A percentile compares a stretch with the other conserved stretches of the same genome.
These are phyloP conservation scores for Thysanoteuthis rhombus DNA, from an alignment of 2,888 invertebrate genomes.

Conservation along the genomic window DNA sequence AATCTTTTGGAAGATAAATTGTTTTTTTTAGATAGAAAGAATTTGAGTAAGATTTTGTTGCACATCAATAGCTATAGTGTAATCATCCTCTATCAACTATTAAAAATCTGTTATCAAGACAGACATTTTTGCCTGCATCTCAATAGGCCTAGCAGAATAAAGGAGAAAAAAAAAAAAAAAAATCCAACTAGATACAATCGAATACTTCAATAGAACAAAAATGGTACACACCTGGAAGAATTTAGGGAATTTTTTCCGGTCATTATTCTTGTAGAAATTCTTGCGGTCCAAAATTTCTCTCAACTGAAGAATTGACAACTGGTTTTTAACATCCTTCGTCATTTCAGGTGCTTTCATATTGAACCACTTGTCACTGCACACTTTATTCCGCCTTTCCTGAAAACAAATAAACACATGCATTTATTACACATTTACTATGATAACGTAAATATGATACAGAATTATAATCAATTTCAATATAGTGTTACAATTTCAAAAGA, in stretches of 20 bases:
- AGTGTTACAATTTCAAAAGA: too few species aligned
- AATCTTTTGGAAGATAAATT: too few species aligned
- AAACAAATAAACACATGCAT: not conserved
- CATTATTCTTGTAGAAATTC: slow-evolving; percentile 93
- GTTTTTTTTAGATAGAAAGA: not conserved
- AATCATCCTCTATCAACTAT: not conserved
- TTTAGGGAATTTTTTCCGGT: slow-evolving; percentile 86
- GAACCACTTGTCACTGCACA: slow-evolving; percentile 89
- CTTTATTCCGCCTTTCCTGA: slow-evolving; percentile 77
- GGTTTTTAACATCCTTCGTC: slow-evolving; percentile 86
- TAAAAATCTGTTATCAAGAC: not conserved
- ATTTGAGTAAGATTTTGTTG: not conserved
- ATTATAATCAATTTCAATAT: too few species aligned
- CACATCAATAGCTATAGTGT: not conserved
- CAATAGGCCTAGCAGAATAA: too few species aligned
- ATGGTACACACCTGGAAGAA: slow-evolving; percentile 82
- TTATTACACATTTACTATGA: not conserved
- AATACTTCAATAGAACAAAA: not conserved
- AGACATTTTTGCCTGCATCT: not conserved
- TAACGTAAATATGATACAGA: too few species aligned
- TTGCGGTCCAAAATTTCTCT: slow-evolving; percentile 90
- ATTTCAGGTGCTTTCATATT: slow-evolving; percentile 88
- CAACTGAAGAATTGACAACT: slow-evolving; percentile 91
- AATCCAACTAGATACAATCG: not conserved
- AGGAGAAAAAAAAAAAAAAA: not conserved